Evolutionary conservation across 2,888 invertebrate genomes (phyloP), one percentile per base, ranked within the genome.

Genomic region (Drosophila bunnanda): DNA sequence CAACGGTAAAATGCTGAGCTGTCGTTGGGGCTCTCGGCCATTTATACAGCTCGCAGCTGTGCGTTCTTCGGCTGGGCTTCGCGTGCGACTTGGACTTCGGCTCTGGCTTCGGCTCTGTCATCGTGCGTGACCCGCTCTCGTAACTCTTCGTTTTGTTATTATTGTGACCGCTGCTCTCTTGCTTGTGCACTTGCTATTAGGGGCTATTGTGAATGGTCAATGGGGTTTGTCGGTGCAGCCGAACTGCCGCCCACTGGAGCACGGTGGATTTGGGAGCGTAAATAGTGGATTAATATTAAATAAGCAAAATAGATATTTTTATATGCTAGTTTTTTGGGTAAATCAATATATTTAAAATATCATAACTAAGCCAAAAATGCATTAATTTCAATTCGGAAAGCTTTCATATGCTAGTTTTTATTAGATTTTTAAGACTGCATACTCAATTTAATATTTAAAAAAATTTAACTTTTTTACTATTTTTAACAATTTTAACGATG

Each of bases 1-100:
- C 78, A 76, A 80, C 68, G 83, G 73, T 69, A 73, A 78, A 89
- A 68, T 89, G 87, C 85, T 77, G 69, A 67, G 48, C 73, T 64
- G 66, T 53, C 60, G 73, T 52, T 71, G 75, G 52, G 67, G 76
- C 73, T 72, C 78, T 75, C 78, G 78, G 77, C 79, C 78, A 78
- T 89, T 88, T 88, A 88, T 88, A 88, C 46, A 28, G 28, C 59
- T 71, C 66, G 28, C 44, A 57, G 67, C 68, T 52, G 65, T 58
- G 17, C 58, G 56, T n/a, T 59, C 69, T 67, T 78, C 74, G 83
- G 82, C 43, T 53, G 12, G 17, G 57, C 69, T 67, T 78, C 74
- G 83, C 80, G 39, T 53, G 4, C 52, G 64, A 76, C 72, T 77
- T 81, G 78, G 79, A 78, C 81, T 83, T 87, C 59, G 59, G 59